These are phyloP conservation scores for Hoplodrina blanda DNA, from an alignment of 2,888 invertebrate species.

Conservation along the genomic window DNA sequence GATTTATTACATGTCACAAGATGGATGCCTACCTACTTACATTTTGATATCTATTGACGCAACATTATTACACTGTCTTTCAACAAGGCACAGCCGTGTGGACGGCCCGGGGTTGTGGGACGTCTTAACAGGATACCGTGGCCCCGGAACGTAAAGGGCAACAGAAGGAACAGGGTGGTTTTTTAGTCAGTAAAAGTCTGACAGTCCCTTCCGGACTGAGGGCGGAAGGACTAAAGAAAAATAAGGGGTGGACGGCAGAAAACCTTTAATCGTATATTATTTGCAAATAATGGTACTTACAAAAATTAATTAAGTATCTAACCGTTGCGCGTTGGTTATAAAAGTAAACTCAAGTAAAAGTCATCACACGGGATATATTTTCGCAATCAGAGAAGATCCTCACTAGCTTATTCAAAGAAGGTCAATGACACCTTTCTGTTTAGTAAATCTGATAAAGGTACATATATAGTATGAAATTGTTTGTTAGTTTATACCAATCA, in stretches of 20 bases:
- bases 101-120: too few species aligned
- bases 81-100: too few species aligned
- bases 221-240: too few species aligned
- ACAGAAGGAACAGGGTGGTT: too few species aligned
- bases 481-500: not conserved
- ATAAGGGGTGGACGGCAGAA: not conserved
- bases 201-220: too few species aligned
- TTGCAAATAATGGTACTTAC: not conserved
- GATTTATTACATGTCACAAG: slow-evolving; percentile 24
- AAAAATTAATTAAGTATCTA: not conserved
- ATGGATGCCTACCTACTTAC: not conserved
- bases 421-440: too few species aligned
- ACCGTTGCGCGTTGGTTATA: not conserved
- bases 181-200: too few species aligned
- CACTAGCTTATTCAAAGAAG: too few species aligned
- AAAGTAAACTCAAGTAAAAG: not conserved
- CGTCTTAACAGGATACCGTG: too few species aligned
- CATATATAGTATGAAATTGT: not conserved
- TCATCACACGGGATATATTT: not conserved
- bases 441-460: too few species aligned
- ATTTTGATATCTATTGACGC: slow-evolving; percentile 2
- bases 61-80: not conserved
- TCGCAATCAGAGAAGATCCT: not conserved
- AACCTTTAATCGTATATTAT: not conserved
- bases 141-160: too few species aligned